Evolutionary conservation across 2,797 vertebrate species (phyloP).

Genomic region (Hyperoplus lanceolatus): DNA sequence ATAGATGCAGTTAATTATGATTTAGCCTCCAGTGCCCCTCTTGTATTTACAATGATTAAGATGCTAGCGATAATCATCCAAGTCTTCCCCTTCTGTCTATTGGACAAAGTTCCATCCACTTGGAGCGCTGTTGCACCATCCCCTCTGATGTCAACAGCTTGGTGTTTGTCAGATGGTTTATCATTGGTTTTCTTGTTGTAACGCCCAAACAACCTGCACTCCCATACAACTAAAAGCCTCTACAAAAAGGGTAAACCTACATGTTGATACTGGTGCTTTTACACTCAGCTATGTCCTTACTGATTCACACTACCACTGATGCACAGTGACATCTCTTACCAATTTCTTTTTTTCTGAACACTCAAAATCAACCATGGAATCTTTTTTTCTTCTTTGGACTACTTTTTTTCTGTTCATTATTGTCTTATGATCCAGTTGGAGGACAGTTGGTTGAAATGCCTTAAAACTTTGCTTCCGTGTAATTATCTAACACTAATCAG

Average conservation of each 20-base stretch:
- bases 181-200: slow-evolving; percentile 48
- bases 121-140: slow-evolving; percentile 37
- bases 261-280: slow-evolving; percentile 68
- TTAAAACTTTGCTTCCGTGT: slow-evolving; percentile 44
- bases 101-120: slow-evolving; percentile 33
- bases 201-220: slow-evolving; percentile 52
- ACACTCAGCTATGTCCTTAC: slow-evolving; percentile 20
- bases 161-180: slow-evolving; percentile 34
- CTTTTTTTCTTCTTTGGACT: slow-evolving; percentile 11
- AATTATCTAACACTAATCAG: slow-evolving; percentile 65
- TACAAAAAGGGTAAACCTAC: slow-evolving; percentile 53
- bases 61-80: slow-evolving; percentile 55
- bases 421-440: slow-evolving; percentile 41
- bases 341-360: slow-evolving; percentile 17
- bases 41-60: slow-evolving; percentile 5
- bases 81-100: slow-evolving; percentile 60
- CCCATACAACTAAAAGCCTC: slow-evolving; percentile 65
- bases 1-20: slow-evolving; percentile 15
- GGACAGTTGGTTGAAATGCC: slow-evolving; percentile 46
- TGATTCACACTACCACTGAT: slow-evolving; percentile 38
- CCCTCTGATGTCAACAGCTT: slow-evolving; percentile 33
- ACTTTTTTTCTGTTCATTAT: not conserved
- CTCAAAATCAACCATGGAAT: slow-evolving; percentile 19
- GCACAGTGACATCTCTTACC: slow-evolving; percentile 13
- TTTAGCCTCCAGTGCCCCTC: not conserved